Conservation (phyloP, 2,888 invertebrate species). For the Cerastis rubricosa region DNA sequence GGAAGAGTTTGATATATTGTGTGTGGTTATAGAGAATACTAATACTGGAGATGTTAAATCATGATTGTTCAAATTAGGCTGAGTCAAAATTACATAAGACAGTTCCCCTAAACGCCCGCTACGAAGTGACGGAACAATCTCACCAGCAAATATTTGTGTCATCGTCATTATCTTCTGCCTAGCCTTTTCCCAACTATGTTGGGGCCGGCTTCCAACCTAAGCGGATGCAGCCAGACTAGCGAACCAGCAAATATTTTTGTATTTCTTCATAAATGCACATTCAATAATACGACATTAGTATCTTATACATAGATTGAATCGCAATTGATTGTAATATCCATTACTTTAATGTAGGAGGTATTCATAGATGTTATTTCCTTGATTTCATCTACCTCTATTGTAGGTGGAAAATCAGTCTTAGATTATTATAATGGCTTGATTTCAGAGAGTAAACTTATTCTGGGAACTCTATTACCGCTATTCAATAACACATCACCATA, state of each 20-base stretch:
- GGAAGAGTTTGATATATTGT: not conserved
- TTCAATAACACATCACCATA: conserved; percentile 8
- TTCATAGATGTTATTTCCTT: conserved; percentile 1
- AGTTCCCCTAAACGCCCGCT: not conserved
- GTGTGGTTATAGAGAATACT: not conserved
- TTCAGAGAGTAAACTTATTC: conserved; percentile 1
- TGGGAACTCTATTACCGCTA: not conserved
- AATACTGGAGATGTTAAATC: not conserved
- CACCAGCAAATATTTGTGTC: not conserved
- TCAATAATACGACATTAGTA: not conserved
- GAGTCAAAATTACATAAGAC: not conserved
- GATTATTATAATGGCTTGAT: conserved; percentile 4
- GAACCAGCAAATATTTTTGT: not conserved
- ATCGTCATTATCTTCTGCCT: too few species aligned
- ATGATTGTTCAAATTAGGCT: not conserved
- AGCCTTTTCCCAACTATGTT: too few species aligned
- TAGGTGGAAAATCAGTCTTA: conserved; percentile 12
- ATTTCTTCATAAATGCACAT: not conserved
- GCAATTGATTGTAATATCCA: not conserved
- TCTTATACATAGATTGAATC: not conserved
- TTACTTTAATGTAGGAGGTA: not conserved
- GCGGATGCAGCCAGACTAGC: too few species aligned
- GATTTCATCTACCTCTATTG: conserved; percentile 5
- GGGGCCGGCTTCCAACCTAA: too few species aligned
- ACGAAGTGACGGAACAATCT: not conserved